Evolutionary conservation across 2,113 vertebrate genomes (phyloP), one percentile per base, ranked within the genome.

Genomic region (Myotis brandtii): DNA sequence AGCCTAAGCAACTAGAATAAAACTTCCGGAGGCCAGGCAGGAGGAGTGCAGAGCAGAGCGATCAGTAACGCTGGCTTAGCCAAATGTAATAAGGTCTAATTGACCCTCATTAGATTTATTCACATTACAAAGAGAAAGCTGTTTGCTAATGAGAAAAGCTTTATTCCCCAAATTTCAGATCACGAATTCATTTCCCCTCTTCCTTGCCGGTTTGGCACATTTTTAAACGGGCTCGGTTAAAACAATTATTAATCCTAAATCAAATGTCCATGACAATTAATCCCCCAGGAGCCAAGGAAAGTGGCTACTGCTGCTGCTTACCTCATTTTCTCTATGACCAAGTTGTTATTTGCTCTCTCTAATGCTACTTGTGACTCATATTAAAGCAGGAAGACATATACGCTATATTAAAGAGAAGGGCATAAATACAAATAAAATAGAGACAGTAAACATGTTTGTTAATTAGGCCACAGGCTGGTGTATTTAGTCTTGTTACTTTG

Each of bases 201-300:
- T 96, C 91, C 95, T 97, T 92, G 94, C 91, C 89, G 80, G 86
- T 91, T 94, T 97, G 96, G 96, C 96, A 95, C 91, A 88, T 94
- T 98, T 95, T 95, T 93, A 93, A 97, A 95, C 62, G 81, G 81
- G 88, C 96, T 96, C 85, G 81, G 90, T 96, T 97, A 97, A 97
- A 97, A 96, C 94, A 92, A 94, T 96, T 96, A 97, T 97, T 97
- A 97, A 97, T 97, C 96, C 92, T 82, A 95, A 97, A 97, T 96
- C 97, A 96, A 97, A 97, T 97, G 96, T 96, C 97, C 95, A 91
- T 95, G 96, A 90, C 95, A 94, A 97, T 96, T 89, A 96, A 97
- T 97, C 85, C 90, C 95, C 75, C 82, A 56, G 83, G 93, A 96
- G 93, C 81, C 82, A 34, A 75, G 85, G 75, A 79, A 93, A 82